Evolutionary conservation across 2,797 vertebrate species (phyloP).

Genomic region (Megaceryle alcyon): DNA sequence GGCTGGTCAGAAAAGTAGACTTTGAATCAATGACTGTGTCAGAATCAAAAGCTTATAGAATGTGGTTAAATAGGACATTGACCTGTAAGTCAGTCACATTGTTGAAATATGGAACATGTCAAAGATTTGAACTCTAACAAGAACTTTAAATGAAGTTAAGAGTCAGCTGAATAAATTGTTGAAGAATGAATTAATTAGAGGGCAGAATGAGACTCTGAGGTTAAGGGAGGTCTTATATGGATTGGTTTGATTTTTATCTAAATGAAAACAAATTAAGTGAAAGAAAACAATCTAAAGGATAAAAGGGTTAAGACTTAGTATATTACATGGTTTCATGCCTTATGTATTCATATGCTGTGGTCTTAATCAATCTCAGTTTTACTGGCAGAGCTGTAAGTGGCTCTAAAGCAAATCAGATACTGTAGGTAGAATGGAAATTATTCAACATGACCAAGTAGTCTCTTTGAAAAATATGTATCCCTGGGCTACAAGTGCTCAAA

Average conservation of each 20-base stretch:
- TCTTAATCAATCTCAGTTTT: conserved; percentile 53
- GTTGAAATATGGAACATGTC: not conserved
- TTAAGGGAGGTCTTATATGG: conserved; percentile 19
- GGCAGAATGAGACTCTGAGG: not conserved
- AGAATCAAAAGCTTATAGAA: not conserved
- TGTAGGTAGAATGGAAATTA: conserved; percentile 35
- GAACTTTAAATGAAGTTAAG: conserved; percentile 6
- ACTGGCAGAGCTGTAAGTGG: conserved; percentile 32
- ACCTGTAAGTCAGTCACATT: not conserved
- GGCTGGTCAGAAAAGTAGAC: not conserved
- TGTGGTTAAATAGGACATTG: not conserved
- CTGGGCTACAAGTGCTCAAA: not conserved
- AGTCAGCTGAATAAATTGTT: not conserved
- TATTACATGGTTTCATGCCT: not conserved
- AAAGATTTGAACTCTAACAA: conserved; percentile 6
- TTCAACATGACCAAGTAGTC: not conserved
- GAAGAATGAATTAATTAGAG: conserved; percentile 18
- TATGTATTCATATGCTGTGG: not conserved
- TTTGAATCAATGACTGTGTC: not conserved
- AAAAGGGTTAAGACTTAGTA: conserved; percentile 5
- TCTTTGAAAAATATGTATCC: conserved; percentile 55
- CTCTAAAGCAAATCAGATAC: conserved; percentile 57
- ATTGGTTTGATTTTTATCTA: conserved; percentile 45
- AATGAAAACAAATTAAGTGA: conserved; percentile 45
- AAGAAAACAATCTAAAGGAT: conserved; percentile 1